A percentile compares a stretch with the other conserved stretches of the same genome.
phyloP scores from a whole-genome alignment of 2,113 vertebrate genomes.

The Ammodytes marinus region DNA sequence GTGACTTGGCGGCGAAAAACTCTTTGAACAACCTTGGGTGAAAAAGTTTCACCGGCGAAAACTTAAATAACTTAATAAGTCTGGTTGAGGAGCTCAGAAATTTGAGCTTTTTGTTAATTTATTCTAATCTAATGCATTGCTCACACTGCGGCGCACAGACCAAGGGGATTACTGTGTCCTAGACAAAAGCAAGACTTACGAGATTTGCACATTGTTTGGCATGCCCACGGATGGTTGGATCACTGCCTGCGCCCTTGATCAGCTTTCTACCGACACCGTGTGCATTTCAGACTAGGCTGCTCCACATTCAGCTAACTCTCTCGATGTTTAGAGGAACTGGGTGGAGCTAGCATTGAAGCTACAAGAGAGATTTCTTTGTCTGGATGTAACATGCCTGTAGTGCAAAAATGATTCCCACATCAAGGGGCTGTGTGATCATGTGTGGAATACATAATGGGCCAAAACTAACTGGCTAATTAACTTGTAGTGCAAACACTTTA shows the following conservation, averaged over 20 bases:
- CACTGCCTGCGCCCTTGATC: slow-evolving; percentile 53
- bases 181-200: slow-evolving; percentile 64
- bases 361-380: slow-evolving; percentile 23
- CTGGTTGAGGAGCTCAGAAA: slow-evolving; percentile 42
- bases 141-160: slow-evolving; percentile 65
- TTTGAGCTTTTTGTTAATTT: slow-evolving; percentile 68
- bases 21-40: slow-evolving; percentile 65
- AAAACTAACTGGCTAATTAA: background rate
- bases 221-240: slow-evolving; percentile 49
- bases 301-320: slow-evolving; percentile 9
- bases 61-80: slow-evolving; percentile 47
- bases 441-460: background rate
- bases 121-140: slow-evolving; percentile 67
- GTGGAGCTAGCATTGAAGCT: slow-evolving; percentile 1
- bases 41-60: slow-evolving; percentile 52
- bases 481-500: background rate
- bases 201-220: slow-evolving; percentile 67
- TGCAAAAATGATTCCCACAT: background rate
- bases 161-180: slow-evolving; percentile 67
- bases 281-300: slow-evolving; percentile 38
- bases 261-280: slow-evolving; percentile 46
- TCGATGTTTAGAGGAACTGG: slow-evolving; percentile 7
- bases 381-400: slow-evolving; percentile 1
- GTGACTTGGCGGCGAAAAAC: background rate
- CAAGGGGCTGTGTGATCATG: background rate